Percentiles rank a stretch among this genome's conserved stretches.
Conservation (phyloP, 37 sponge, comb jelly and placozoan species). For the Crambe crambe region DNA sequence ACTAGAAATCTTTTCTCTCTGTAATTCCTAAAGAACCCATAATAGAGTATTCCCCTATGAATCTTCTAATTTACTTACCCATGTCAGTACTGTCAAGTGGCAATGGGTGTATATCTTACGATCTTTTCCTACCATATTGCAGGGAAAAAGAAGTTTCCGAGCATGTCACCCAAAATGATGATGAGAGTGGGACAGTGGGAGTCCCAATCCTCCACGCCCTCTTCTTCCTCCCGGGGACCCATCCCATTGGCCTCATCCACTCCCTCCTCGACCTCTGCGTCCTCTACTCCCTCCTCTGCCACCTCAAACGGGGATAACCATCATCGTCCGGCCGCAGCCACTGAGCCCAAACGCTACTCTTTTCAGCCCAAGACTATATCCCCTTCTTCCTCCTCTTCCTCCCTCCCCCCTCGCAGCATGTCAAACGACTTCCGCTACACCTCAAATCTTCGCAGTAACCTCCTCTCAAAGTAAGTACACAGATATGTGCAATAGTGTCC, state of each 20-base stretch:
- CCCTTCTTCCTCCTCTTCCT: not conserved
- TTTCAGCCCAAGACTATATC: constrained; percentile 36
- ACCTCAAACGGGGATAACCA: not conserved
- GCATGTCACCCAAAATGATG: constrained; percentile 55
- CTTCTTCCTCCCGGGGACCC: not conserved
- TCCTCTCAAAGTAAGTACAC: not conserved
- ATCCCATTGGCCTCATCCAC: constrained; percentile 2
- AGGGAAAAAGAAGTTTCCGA: constrained; percentile 12
- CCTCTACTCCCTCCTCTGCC: not conserved
- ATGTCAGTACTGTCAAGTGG: not conserved
- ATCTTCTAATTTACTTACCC: not conserved
- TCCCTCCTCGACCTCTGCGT: not conserved
- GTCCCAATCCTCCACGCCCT: not conserved
- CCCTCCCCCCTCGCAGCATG: not conserved
- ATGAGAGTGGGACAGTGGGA: constrained; percentile 34
- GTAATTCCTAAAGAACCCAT: no score
- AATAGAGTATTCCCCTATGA: no score
- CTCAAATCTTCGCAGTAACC: not conserved
- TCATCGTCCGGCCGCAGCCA: not conserved
- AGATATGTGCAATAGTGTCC: no score
- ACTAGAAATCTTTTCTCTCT: no score
- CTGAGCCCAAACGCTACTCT: constrained; percentile 24
- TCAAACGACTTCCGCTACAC: constrained; percentile 1
- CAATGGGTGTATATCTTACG: not conserved
- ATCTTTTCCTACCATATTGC: not conserved